Evolutionary conservation across 2,797 vertebrate species (phyloP), one percentile per base, ranked within the genome.

Genomic region (Hypotaenidia philippensis): DNA sequence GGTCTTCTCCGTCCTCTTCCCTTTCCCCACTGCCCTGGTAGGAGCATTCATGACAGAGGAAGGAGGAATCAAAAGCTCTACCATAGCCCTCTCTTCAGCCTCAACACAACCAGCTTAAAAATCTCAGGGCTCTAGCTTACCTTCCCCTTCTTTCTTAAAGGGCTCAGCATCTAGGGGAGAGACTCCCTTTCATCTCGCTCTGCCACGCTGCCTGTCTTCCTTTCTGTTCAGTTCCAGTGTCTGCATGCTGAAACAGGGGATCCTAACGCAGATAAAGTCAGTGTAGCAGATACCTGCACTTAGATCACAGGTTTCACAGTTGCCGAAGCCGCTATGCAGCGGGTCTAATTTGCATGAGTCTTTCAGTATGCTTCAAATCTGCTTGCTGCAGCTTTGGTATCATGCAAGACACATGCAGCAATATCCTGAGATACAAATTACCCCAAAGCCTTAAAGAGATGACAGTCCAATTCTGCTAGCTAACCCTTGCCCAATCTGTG

Each of bases 61-160:
- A 65, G 49, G 17, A 70, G 20, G 36, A 87, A 87, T 23, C 11
- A 11, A 81, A 92, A 85, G 68, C 11, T 4, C 68, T 47, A 7
- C 64, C 8, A 2, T 7, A 65, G 50, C 40, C 55, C n/a, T 78
- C 70, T 68, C 83, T 75, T 68, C 71, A 84, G 81, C 75, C 56
- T 89, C 56, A 18, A 70, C 69, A 70, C 47, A 74, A 84, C 61
- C 86, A 55, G 56, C 57, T 91, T 80, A 89, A 91, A 91, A 92
- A 61, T 50, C 80, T 64, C 77, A 44, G 29, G 55, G 66, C 57
- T 86, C 69, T 13, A 64, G 44, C 49, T 91, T 90, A 94, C 94
- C 77, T 90, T 79, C 55, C 36, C 31, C 21, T 87, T 82, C 77
- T 23, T 57, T 93, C 95, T 92, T 88, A 90, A 92, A 95, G 91